These are phyloP conservation scores for Antennarius maculatus DNA, from an alignment of 2,797 vertebrate genomes.

Conservation along the genomic window DNA sequence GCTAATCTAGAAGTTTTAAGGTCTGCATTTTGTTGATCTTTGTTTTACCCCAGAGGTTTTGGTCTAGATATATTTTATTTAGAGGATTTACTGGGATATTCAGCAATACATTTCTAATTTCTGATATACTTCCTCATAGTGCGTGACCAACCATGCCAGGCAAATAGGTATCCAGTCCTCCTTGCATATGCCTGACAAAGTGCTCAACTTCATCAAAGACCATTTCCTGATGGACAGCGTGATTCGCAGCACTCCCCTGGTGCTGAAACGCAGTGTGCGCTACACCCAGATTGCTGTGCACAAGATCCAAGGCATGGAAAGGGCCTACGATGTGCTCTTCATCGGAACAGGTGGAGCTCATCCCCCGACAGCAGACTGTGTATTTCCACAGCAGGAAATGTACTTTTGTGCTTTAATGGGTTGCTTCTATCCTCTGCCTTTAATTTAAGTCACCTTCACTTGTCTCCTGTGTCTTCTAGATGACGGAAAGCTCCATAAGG, in stretches of 20 bases:
- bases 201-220: conserved; percentile 95
- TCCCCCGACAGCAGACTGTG: background rate
- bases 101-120: conserved; percentile 24
- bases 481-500: conserved; percentile 90
- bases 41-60: background rate
- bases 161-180: conserved; percentile 89
- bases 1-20: background rate
- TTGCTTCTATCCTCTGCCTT: background rate
- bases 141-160: conserved; percentile 86
- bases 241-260: conserved; percentile 85
- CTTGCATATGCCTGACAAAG: conserved; percentile 92
- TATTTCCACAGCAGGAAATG: background rate
- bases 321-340: conserved; percentile 89
- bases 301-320: conserved; percentile 81
- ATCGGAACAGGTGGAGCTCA: conserved; percentile 85
- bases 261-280: conserved; percentile 86
- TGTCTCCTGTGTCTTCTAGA: conserved; percentile 73
- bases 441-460: background rate
- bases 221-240: conserved; percentile 94
- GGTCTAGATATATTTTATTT: background rate
- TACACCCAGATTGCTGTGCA: conserved; percentile 90
- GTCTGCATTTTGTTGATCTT: background rate
- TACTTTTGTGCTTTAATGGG: background rate
- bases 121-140: conserved; percentile 74
- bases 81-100: background rate